Conservation (phyloP, 2,888 invertebrate species). For the Isotomurus palustris region DNA sequence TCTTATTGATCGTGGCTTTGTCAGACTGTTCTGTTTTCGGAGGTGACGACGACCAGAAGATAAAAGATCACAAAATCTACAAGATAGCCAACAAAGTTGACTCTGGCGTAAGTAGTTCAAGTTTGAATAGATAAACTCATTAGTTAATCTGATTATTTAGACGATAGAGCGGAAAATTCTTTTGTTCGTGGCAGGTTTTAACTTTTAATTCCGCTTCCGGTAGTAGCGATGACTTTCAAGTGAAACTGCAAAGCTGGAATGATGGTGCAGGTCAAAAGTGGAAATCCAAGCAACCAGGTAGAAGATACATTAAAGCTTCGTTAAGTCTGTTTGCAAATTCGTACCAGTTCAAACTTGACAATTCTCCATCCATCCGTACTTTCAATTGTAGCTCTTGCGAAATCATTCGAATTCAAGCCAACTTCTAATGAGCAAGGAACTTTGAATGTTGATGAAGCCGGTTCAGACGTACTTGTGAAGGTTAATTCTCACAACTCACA, state of each 20-base stretch:
- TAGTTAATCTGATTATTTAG: no score
- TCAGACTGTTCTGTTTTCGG: no score
- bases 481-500: no score
- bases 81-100: slow-evolving; percentile 18
- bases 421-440: slow-evolving; percentile 9
- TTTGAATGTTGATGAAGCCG: slow-evolving; percentile 6
- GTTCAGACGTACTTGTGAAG: slow-evolving; percentile 11
- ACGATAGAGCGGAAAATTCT: no score
- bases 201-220: slow-evolving; percentile 1
- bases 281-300: slow-evolving; percentile 20
- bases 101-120: slow-evolving; percentile 14
- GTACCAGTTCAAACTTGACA: neutral
- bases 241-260: neutral
- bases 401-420: slow-evolving; percentile 23
- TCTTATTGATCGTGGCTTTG: no score
- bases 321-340: neutral
- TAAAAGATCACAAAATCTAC: slow-evolving; percentile 14
- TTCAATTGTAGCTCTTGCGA: slow-evolving; percentile 12
- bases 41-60: no score
- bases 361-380: no score
- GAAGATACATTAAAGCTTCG: neutral
- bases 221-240: neutral
- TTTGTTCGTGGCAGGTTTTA: slow-evolving; percentile 10
- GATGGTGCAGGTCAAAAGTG: slow-evolving; percentile 22
- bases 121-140: no score